phyloP scores from a whole-genome alignment of 1,140 invertebrate species.

The Pseudomyrmex gracilis region DNA sequence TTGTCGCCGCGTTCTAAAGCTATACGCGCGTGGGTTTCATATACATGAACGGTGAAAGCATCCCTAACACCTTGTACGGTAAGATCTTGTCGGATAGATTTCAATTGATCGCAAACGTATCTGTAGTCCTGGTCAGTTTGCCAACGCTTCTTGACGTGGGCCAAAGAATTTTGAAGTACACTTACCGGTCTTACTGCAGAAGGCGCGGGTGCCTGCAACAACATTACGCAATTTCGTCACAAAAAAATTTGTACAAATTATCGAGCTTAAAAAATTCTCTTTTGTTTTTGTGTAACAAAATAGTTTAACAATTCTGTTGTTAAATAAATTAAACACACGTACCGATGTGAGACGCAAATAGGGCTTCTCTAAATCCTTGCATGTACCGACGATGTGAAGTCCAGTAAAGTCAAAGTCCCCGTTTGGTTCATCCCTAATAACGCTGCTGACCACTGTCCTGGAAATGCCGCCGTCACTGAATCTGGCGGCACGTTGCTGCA shows the following conservation, averaged over 20 bases:
- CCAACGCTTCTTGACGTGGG: constrained; percentile 96
- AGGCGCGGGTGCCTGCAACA: constrained; percentile 93
- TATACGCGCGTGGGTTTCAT: constrained; percentile 99
- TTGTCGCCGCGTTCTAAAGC: constrained; percentile 98
- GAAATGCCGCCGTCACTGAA: constrained; percentile 87
- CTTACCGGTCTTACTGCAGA: constrained; percentile 95
- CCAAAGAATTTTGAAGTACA: constrained; percentile 93
- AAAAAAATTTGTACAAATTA: too few species aligned
- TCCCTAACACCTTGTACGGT: constrained; percentile 98
- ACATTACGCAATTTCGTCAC: too few species aligned
- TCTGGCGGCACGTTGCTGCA: constrained; percentile 94
- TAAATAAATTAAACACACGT: constrained; percentile 70
- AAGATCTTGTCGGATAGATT: constrained; percentile 99
- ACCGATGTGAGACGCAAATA: constrained; percentile 96
- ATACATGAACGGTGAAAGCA: constrained; percentile 97
- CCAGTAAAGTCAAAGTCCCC: constrained; percentile 92
- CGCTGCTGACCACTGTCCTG: constrained; percentile 77
- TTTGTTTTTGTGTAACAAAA: background rate
- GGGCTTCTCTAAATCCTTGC: constrained; percentile 96
- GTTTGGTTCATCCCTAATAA: constrained; percentile 86
- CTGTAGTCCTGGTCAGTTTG: constrained; percentile 95
- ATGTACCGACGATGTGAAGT: constrained; percentile 97
- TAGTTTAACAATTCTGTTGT: background rate
- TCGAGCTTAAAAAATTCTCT: background rate
- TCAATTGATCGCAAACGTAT: constrained; percentile 99